Base-by-base conservation (phyloP, 1,140 invertebrate genomes). In the Drosophila pectinifera region DNA sequence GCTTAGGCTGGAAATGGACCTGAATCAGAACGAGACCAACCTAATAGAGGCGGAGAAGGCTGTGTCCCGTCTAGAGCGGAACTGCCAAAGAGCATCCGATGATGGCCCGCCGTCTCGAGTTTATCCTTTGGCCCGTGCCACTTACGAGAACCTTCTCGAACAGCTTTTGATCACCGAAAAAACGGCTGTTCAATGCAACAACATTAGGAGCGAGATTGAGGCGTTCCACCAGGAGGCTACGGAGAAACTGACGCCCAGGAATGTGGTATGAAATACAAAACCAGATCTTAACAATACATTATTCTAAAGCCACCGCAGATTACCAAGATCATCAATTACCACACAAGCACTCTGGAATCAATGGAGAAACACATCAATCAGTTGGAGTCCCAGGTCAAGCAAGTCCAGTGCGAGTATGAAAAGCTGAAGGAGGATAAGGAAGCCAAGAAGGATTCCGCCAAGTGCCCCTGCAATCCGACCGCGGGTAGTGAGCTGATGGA, bases 111-210 rank as follows among this genome's bases (percentile, higher is more conserved):
- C 5, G 0, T 8, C 24, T n/a, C 14, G n/a, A 4, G 13, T 14
- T 11, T 16, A 45, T 13, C 72, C 62, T 3, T 6, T 82, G 5
- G 28, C 10, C 3, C 39, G 31, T 1, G 26, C 14, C 36, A 72
- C 24, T 14, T 82, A 70, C 39, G 3, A 45, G 13, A 13, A 53
- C 7, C 62, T 86, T 3, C 45, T 86, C 1, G 43, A 53, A 26
- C 36, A 75, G 11, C 41, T 86, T 4, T 6, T 82, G 10, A 75
- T 79, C 5, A 56, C 70, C 1, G 58, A 88, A 18, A 43, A 24
- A 16, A 68, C 67, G 0, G 31, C 48, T 14, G 55, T 8, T 4
- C 41, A 86, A 36, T 82, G 62, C 55, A 73, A 61, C 22, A 42
- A 11, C 2, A 45, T 83, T 0, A 79, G 13, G 14, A n/a, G 24